Conservation (phyloP, 1,140 invertebrate species). For the Drosophila pseudoobscura region DNA sequence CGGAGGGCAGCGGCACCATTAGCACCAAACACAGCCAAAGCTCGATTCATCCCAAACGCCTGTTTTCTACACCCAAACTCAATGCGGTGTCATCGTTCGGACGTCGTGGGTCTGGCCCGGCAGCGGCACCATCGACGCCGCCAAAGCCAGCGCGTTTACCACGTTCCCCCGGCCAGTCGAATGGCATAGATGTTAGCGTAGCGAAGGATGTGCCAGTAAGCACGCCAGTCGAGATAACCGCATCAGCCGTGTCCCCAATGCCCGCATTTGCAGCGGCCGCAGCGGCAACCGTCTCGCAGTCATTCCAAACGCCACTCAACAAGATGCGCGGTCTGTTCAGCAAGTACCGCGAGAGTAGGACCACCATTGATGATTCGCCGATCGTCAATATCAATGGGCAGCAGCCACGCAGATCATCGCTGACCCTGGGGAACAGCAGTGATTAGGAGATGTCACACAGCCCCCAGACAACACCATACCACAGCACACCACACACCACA, state of each 20-base stretch:
- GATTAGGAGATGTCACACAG: too few species aligned
- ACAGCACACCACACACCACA: too few species aligned
- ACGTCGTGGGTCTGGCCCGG: slow-evolving; percentile 12
- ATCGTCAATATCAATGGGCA: neutral
- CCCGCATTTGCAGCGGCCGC: slow-evolving; percentile 13
- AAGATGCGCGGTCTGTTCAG: slow-evolving; percentile 54
- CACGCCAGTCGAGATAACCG: neutral
- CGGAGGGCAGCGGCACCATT: neutral
- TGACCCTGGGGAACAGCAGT: too few species aligned
- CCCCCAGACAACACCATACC: too few species aligned
- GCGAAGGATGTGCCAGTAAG: neutral
- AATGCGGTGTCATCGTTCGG: slow-evolving; percentile 3
- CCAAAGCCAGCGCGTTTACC: slow-evolving; percentile 21
- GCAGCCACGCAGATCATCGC: too few species aligned
- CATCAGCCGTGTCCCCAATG: neutral
- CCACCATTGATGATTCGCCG: slow-evolving; percentile 5
- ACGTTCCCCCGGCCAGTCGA: neutral
- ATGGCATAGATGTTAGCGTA: neutral
- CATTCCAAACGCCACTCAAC: slow-evolving; percentile 58
- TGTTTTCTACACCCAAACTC: slow-evolving; percentile 42
- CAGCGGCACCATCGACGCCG: slow-evolving; percentile 10
- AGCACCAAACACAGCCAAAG: neutral
- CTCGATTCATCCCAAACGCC: slow-evolving; percentile 23
- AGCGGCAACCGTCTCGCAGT: slow-evolving; percentile 17
- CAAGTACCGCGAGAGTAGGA: slow-evolving; percentile 43